Evolutionary conservation across 2,797 vertebrate species (phyloP).

Genomic region (Sphenodon punctatus): DNA sequence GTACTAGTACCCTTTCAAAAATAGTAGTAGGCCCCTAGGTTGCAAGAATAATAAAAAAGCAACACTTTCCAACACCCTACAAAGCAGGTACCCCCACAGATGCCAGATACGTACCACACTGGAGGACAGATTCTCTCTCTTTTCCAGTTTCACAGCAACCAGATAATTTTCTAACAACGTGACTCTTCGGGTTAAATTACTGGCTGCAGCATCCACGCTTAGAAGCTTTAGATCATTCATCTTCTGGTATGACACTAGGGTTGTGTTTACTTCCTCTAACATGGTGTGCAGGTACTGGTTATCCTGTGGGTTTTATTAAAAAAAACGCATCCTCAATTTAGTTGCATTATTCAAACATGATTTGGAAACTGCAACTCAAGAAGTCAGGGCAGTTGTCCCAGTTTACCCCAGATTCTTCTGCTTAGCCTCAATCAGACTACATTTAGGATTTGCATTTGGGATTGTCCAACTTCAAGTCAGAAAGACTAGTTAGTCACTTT

Average conservation of each 20-base stretch:
- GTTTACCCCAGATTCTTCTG: slow-evolving; percentile 18
- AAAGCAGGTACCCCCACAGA: too few relatives aligned
- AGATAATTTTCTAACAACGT: slow-evolving; percentile 66
- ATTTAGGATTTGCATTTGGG: background rate
- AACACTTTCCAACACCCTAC: too few relatives aligned
- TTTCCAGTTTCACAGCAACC: slow-evolving; percentile 52
- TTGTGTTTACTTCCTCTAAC: slow-evolving; percentile 75
- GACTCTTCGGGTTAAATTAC: slow-evolving; percentile 73
- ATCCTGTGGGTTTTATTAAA: too few relatives aligned
- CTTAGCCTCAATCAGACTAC: background rate
- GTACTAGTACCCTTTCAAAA: background rate
- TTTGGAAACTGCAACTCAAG: too few relatives aligned
- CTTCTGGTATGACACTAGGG: slow-evolving; percentile 62
- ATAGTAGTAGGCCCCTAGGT: too few relatives aligned
- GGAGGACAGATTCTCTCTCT: slow-evolving; percentile 54
- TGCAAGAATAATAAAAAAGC: too few relatives aligned
- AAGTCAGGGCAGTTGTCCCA: too few relatives aligned
- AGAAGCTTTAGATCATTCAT: slow-evolving; percentile 73
- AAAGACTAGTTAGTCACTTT: slow-evolving; percentile 42
- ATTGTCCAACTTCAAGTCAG: background rate
- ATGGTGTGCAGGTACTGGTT: slow-evolving; percentile 67
- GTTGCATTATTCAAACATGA: background rate
- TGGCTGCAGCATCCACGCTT: slow-evolving; percentile 68
- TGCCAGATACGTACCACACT: slow-evolving; percentile 54
- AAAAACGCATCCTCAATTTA: slow-evolving; percentile 62